Percentiles rank a stretch among this genome's conserved stretches.
phyloP scores from a whole-genome alignment of 2,797 vertebrate genomes.

The Alectoris magna region DNA sequence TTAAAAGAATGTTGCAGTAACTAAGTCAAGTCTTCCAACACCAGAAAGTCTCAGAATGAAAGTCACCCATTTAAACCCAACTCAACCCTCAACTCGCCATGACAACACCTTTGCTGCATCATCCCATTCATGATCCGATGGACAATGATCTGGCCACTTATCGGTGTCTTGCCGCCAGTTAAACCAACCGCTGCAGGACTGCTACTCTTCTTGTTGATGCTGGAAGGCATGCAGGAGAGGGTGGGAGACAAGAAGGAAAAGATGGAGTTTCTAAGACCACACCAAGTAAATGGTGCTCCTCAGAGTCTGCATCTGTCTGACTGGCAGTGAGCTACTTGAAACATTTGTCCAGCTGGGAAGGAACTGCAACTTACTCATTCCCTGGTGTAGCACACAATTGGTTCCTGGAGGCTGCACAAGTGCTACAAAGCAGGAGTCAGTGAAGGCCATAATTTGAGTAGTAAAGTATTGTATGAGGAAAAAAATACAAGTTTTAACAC shows the following conservation, averaged over 20 bases:
- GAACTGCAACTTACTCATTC: background rate
- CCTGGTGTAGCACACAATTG: background rate
- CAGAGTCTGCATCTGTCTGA: background rate
- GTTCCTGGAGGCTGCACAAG: background rate
- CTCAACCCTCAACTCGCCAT: background rate
- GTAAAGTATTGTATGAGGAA: background rate
- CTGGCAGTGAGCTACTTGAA: background rate
- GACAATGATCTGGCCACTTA: background rate
- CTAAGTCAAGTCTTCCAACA: background rate
- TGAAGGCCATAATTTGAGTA: background rate
- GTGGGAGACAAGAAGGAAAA: background rate
- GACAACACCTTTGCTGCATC: background rate
- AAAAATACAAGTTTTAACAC: background rate
- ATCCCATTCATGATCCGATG: background rate
- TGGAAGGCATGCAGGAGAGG: background rate
- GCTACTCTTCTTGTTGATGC: background rate
- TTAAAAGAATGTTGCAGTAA: background rate
- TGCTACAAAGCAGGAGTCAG: background rate
- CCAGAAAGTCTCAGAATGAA: background rate
- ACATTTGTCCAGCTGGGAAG: background rate
- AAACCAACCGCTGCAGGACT: background rate
- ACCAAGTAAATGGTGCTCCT: background rate
- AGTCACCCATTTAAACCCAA: background rate
- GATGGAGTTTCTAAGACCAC: background rate
- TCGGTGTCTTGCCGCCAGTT: background rate